Conservation (phyloP, 2,888 invertebrate genomes). For the Drosophila buzzatii region DNA sequence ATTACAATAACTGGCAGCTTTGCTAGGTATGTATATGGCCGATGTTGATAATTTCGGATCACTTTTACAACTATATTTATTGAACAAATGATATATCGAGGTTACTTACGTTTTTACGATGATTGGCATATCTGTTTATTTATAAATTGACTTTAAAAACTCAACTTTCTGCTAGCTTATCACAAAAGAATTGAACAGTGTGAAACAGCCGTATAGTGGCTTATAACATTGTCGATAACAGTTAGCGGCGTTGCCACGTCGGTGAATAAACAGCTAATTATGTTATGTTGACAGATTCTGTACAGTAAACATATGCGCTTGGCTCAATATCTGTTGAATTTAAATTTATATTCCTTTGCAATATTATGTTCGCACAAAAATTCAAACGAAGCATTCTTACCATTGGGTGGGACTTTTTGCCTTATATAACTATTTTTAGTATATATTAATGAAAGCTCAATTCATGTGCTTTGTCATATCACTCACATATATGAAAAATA, state of each 20-base stretch:
- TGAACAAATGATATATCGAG: not conserved
- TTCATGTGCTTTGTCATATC: conserved; percentile 48
- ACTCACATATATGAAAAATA: conserved; percentile 32
- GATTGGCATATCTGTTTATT: conserved; percentile 72
- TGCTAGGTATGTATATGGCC: no score
- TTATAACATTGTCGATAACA: not conserved
- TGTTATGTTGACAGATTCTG: not conserved
- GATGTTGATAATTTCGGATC: not conserved
- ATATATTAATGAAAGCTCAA: not conserved
- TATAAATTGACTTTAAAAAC: not conserved
- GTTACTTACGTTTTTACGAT: conserved; percentile 82
- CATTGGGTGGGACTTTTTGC: not conserved
- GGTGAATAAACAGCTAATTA: not conserved
- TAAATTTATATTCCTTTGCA: not conserved
- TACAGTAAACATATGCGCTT: no score
- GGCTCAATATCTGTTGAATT: not conserved
- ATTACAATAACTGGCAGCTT: conserved; percentile 1
- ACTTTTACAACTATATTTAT: not conserved
- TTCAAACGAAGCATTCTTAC: no score
- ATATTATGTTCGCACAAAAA: not conserved
- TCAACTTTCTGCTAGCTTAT: not conserved
- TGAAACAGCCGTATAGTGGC: no score
- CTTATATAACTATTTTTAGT: not conserved
- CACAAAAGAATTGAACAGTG: not conserved
- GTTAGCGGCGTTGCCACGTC: conserved; percentile 35